Percentiles rank a stretch among this genome's conserved stretches.
Conservation (phyloP, 2,797 vertebrate genomes). For the Uromys caudimaculatus region DNA sequence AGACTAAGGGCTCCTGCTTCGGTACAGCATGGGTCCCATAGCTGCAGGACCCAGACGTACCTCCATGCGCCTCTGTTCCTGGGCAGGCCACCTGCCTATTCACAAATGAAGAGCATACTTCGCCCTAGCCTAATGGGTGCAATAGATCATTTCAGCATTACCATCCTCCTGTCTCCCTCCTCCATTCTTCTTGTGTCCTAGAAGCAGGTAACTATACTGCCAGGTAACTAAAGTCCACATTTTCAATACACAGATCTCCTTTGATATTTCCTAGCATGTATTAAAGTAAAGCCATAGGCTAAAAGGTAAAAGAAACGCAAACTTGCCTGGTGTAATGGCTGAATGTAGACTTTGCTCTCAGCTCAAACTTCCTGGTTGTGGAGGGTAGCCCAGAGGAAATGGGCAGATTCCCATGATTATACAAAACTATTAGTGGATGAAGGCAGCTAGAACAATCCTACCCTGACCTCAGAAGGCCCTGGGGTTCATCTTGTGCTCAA, state of each 20-base stretch:
- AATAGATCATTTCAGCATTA: background rate
- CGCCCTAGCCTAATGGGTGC: background rate
- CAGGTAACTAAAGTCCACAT: background rate
- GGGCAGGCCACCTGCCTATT: background rate
- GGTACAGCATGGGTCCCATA: background rate
- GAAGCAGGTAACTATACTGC: conserved; percentile 1
- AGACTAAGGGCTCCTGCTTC: background rate
- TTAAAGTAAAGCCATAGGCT: conserved; percentile 1
- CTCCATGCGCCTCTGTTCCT: background rate
- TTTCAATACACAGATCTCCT: conserved; percentile 3
- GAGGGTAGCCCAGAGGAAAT: background rate
- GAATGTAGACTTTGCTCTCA: background rate
- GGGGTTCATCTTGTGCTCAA: background rate
- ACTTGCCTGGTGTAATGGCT: background rate
- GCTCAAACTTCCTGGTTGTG: background rate
- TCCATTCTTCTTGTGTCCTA: background rate
- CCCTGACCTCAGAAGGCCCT: background rate
- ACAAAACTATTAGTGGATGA: background rate
- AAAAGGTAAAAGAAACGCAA: background rate
- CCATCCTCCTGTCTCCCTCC: conserved; percentile 20
- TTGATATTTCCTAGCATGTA: background rate
- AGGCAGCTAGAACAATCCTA: background rate
- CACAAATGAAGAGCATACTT: background rate
- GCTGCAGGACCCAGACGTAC: background rate
- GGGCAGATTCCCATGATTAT: background rate